Evolutionary conservation across 2,797 vertebrate genomes (phyloP), one percentile per base, ranked within the genome.

Genomic region (Harpagifer antarcticus): DNA sequence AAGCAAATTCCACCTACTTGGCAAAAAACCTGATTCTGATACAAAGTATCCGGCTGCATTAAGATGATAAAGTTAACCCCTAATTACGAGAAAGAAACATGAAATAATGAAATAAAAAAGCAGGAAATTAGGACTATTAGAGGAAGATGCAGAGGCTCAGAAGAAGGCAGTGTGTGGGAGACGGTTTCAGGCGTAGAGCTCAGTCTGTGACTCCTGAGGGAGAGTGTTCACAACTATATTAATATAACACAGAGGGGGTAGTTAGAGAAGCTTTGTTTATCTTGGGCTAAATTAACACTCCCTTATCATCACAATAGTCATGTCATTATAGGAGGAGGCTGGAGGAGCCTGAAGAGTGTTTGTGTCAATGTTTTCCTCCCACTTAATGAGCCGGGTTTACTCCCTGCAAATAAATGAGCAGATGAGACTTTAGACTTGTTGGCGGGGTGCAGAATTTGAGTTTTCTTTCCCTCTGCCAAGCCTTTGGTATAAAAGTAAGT

Each of bases 211-310:
- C 81, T 91, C 90, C 90, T 83, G 9, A 72, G 90, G 78, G 91
- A 90, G 53, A 85, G 53, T 61, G 65, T 88, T 90, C 83, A 82
- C 66, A 80, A 88, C 76, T 88, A 85, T 89, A 85, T 92, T 86
- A 92, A 90, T 89, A 90, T 65, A 91, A 88, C 88, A 79, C 85
- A 83, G 81, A 86, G 85, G 77, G 72, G 78, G 79, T 84, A 86
- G 86, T 84, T 83, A 91, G 78, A 79, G 73, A 83, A 82, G 81
- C 79, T 78, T 85, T 91, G 86, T 91, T 93, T 91, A 88, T 93
- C 86, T 91, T 89, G 67, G 68, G 79, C 78, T 90, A 89, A 93
- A 91, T 88, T 76, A 90, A 87, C 88, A 78, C 66, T 69, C 78
- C 81, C 83, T 86, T 72, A 77, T 76, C 75, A 78, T 83, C 59